phyloP scores from a whole-genome alignment of 2,888 invertebrate genomes.

The Pherbina coryleti region DNA sequence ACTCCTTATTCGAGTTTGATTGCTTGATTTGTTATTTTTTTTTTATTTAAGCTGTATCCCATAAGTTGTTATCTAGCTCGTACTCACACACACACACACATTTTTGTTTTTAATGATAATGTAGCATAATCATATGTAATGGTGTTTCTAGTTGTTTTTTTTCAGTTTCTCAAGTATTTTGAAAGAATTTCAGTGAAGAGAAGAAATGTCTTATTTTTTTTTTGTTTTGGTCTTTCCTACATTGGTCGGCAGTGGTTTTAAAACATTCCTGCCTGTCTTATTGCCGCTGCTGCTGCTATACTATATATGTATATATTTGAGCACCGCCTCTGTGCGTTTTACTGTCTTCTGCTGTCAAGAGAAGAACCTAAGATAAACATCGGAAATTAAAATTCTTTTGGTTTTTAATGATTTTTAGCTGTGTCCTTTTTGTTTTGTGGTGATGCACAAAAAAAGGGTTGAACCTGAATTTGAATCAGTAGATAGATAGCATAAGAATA shows the following conservation, averaged over 20 bases:
- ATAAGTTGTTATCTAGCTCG: neutral
- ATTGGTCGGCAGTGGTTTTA: neutral
- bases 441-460: too few relatives aligned
- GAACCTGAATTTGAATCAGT: too few relatives aligned
- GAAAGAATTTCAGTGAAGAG: neutral
- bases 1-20: neutral
- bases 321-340: slow-evolving; percentile 27
- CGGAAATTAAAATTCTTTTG: slow-evolving; percentile 66
- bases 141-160: neutral
- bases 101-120: slow-evolving; percentile 17
- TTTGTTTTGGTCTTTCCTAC: neutral
- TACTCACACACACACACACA: slow-evolving; percentile 3
- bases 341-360: slow-evolving; percentile 26
- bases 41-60: neutral
- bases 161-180: neutral
- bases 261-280: neutral
- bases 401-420: slow-evolving; percentile 51
- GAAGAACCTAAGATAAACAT: slow-evolving; percentile 56
- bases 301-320: neutral
- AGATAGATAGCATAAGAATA: neutral
- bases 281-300: neutral
- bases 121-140: slow-evolving; percentile 3
- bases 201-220: neutral
- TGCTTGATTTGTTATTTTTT: neutral
- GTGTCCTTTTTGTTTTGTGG: slow-evolving; percentile 8